Conservation (phyloP, 2,113 vertebrate species). For the human (Homo sapiens) region GRCh38 chr20:36911501-36912000, state of each 20-base stretch:
- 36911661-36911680: conserved; percentile 21
- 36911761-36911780: not conserved
- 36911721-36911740: not conserved
- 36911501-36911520: not conserved
- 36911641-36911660: not conserved
- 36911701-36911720: not conserved
- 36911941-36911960: not conserved
- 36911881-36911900: not conserved
- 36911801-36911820: not conserved
- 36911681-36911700: not conserved
- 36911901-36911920: not conserved
- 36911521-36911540: not conserved
- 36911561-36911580: not conserved
- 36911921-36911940: not conserved
- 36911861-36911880: not conserved
- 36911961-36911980: not conserved
- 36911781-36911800: not conserved
- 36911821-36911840: not conserved
- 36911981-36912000: not conserved
- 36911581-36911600: not conserved
- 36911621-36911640: conserved; percentile 45
- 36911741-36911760: not conserved
- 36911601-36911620: not conserved
- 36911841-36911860: not conserved
- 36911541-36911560: not conserved